Evolutionary conservation across 2,888 invertebrate genomes (phyloP), one percentile per base, ranked within the genome.

Genomic region (Scaptomyza caliginosa): DNA sequence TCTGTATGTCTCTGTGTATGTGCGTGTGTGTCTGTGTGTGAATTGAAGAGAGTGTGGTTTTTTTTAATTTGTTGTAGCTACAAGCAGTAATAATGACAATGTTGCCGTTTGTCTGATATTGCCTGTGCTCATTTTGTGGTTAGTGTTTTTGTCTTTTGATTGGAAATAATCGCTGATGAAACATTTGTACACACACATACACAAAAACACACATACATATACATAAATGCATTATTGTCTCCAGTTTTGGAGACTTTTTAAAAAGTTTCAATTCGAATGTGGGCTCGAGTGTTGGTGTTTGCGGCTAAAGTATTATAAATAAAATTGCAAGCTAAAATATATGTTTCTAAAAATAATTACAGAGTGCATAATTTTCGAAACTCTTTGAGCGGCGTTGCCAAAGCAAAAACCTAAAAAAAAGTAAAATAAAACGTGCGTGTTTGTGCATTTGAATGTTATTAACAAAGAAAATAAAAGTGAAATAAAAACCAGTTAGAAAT

Each of bases 401-500:
- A 75, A 74, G 46, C 28, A 49, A 24, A 32, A 32, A 32, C 13
- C 13, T 13, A 16, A 11, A 23, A 49, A 52, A 32, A 32, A 48
- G 46, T 21, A 49, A 17, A 19, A 43, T 19, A 34, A 40, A 38
- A 56, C 42, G 58, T 58, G 56, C 50, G 79, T 62, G 57, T 49
- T 63, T 65, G 65, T 75, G 67, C 38, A 65, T 38, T 71, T 51
- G 26, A 63, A 62, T 56, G 50, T 54, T 56, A n/a, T 63, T 46
- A 59, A 69, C 49, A 52, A 54, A 16, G 11, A 3, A 43, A 55
- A n/a, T n/a, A 49, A 62, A 65, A 65, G 74, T 67, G 77, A 43
- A 57, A 72, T 66, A 52, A 72, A 73, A 66, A 74, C 60, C 64
- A 69, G 67, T 81, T 85, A 75, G 80, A 80, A 85, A 80, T 80